phyloP scores from a whole-genome alignment of 2,113 vertebrate genomes.

The Atherinomorus stipes region DNA sequence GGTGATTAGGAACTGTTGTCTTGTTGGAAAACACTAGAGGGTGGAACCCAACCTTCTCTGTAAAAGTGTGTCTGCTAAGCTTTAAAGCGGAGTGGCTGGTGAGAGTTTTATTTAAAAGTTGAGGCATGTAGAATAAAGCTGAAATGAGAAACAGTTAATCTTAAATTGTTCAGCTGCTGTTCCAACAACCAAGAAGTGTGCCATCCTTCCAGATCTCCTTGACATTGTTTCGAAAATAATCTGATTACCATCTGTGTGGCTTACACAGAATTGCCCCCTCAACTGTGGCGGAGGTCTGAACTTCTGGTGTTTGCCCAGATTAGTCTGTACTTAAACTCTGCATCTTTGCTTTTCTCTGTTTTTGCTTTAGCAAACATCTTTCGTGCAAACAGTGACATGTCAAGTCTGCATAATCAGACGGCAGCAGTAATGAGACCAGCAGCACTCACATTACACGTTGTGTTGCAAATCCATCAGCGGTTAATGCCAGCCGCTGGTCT shows the following conservation, averaged over 20 bases:
- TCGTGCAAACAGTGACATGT: slow-evolving; percentile 7
- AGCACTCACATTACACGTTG: slow-evolving; percentile 9
- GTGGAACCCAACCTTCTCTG: slow-evolving; percentile 20
- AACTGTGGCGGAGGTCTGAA: no score
- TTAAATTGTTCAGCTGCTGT: no score
- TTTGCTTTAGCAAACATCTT: background rate
- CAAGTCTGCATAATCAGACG: slow-evolving; percentile 11
- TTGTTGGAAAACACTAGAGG: slow-evolving; percentile 23
- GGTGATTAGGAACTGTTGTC: slow-evolving; percentile 1
- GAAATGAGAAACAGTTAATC: slow-evolving; percentile 30
- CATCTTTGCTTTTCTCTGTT: slow-evolving; percentile 1
- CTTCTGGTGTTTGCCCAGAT: no score
- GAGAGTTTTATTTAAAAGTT: slow-evolving; percentile 23
- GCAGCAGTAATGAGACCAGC: slow-evolving; percentile 32
- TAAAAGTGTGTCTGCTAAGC: slow-evolving; percentile 3
- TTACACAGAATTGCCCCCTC: no score
- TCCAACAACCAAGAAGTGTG: no score
- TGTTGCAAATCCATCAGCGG: slow-evolving; percentile 40
- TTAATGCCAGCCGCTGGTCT: slow-evolving; percentile 2
- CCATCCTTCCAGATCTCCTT: no score
- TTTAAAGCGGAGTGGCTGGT: slow-evolving; percentile 31
- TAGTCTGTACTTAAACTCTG: no score
- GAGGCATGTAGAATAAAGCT: slow-evolving; percentile 10
- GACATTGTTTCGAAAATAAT: no score
- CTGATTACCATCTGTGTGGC: no score